Conservation (phyloP, 2,797 vertebrate genomes). For the Chelonia mydas region DNA sequence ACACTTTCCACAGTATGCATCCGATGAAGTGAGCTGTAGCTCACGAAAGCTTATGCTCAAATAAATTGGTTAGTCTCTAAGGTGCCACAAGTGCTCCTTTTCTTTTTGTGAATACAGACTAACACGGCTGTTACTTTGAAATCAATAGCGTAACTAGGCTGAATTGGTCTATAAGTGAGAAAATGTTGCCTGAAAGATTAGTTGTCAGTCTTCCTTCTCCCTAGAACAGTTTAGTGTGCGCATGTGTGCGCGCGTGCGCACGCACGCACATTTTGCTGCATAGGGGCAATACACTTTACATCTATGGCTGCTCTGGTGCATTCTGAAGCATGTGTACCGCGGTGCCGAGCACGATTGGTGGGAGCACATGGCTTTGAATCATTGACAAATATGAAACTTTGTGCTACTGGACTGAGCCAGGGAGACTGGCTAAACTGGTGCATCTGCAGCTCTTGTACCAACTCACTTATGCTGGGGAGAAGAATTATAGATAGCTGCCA, state of each 20-base stretch:
- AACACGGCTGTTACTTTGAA: too few species aligned
- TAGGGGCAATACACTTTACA: not conserved
- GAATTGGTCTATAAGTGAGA: too few species aligned
- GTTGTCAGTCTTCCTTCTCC: not conserved
- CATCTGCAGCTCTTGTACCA: not conserved
- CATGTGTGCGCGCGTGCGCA: accelerated
- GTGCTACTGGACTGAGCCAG: not conserved
- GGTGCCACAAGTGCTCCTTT: too few species aligned
- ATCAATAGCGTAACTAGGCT: too few species aligned
- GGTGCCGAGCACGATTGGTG: not conserved
- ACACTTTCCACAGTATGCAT: too few species aligned
- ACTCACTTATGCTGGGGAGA: not conserved
- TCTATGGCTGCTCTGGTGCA: not conserved
- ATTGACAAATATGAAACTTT: not conserved
- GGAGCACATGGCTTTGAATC: not conserved
- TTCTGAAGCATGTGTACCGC: not conserved
- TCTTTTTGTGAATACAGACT: too few species aligned
- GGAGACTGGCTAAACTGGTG: not conserved
- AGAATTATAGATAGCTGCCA: not conserved
- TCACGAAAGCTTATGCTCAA: too few species aligned
- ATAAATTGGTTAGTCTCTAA: too few species aligned
- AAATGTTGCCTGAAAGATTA: not conserved
- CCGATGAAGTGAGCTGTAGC: too few species aligned
- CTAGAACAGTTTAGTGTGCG: not conserved
- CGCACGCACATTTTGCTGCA: not conserved